A percentile compares a stretch with the other conserved stretches of the same genome.
Conservation (phyloP, 37 sponge, comb jelly and placozoan genomes). For the Aphrocallistes beatrix region DNA sequence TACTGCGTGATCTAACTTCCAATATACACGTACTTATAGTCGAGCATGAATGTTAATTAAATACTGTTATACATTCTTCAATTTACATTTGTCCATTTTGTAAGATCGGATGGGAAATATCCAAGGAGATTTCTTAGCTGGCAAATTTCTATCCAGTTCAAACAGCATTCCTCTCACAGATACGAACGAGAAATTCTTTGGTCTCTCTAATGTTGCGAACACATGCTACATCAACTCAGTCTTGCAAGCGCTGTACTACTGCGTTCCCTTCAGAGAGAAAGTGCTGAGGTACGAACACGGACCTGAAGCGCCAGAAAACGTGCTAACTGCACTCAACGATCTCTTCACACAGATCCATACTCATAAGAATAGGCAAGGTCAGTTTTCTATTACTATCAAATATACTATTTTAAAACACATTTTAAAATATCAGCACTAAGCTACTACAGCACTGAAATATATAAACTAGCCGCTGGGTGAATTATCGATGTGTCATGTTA, state of each 20-base stretch:
- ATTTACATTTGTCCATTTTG: too few relatives aligned
- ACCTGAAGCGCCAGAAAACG: conserved; percentile 31
- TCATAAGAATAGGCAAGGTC: conserved; percentile 38
- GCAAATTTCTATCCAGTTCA: neutral
- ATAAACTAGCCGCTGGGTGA: too few relatives aligned
- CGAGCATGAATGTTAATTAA: too few relatives aligned
- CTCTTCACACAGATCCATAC: conserved; percentile 54
- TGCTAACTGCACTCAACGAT: conserved; percentile 67
- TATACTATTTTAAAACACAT: neutral
- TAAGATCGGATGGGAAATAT: neutral
- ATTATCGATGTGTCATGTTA: too few relatives aligned
- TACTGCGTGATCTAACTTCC: too few relatives aligned
- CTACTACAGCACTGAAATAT: too few relatives aligned
- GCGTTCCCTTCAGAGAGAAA: conserved; percentile 74
- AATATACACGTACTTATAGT: too few relatives aligned
- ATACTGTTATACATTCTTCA: too few relatives aligned
- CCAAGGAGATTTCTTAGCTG: neutral
- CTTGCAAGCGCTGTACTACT: conserved; percentile 86
- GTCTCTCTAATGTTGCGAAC: conserved; percentile 54
- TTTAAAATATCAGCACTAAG: neutral
- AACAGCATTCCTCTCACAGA: conserved; percentile 18
- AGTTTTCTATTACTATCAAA: neutral
- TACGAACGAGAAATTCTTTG: conserved; percentile 2
- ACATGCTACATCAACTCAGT: conserved; percentile 98
- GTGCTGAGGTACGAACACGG: conserved; percentile 36